A percentile compares a stretch with the other conserved stretches of the same genome.
These are phyloP conservation scores for Margaritifera margaritifera DNA, from an alignment of 2,888 invertebrate genomes.

Conservation along the genomic window DNA sequence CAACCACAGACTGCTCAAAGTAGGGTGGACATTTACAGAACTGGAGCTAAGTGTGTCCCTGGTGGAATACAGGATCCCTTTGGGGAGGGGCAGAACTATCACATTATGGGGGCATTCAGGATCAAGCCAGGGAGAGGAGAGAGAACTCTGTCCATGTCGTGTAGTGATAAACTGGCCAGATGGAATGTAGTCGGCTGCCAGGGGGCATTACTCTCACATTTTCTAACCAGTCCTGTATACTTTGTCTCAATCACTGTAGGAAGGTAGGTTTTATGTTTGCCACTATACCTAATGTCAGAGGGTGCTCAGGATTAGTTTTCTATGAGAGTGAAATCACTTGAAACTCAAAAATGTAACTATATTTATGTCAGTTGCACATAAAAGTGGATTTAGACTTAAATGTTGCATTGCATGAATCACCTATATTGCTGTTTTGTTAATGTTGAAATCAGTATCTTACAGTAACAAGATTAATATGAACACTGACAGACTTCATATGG, in stretches of 20 bases:
- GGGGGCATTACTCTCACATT: conserved; percentile 83
- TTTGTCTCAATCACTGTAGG: conserved; percentile 83
- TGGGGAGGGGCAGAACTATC: conserved; percentile 79
- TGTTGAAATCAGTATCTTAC: no score
- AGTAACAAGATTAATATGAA: no score
- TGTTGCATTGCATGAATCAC: no score
- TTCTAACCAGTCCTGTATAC: conserved; percentile 81
- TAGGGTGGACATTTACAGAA: conserved; percentile 78
- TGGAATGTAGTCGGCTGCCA: conserved; percentile 90
- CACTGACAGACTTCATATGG: no score
- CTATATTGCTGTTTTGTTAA: no score
- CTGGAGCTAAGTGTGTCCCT: conserved; percentile 90
- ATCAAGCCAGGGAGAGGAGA: conserved; percentile 94
- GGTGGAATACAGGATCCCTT: conserved; percentile 77
- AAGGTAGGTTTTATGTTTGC: conserved; percentile 70
- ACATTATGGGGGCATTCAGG: conserved; percentile 83
- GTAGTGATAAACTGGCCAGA: conserved; percentile 93
- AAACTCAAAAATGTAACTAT: neutral
- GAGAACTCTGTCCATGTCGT: conserved; percentile 90
- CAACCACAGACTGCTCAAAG: neutral
- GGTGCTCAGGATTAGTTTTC: no score
- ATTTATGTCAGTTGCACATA: neutral
- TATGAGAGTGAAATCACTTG: no score
- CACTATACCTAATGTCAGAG: no score
- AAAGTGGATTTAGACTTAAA: neutral